Conservation (phyloP, 2,888 invertebrate genomes). For the Nineta flava region DNA sequence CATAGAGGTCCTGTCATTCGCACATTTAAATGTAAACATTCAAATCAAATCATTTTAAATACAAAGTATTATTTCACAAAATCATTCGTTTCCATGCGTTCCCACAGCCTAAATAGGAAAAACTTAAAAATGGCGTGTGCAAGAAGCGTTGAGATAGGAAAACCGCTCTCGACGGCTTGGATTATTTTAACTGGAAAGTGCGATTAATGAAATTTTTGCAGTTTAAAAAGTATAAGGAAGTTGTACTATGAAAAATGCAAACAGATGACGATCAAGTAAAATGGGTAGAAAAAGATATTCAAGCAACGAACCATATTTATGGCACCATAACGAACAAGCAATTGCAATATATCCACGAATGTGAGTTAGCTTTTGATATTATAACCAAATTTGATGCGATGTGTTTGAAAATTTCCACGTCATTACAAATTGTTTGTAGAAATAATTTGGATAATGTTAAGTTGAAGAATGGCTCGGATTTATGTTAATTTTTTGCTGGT, state of each 20-base stretch:
- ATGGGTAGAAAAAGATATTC: neutral
- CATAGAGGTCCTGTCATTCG: no score
- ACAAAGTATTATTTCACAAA: no score
- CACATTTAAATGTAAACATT: no score
- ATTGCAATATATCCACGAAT: conserved; percentile 10
- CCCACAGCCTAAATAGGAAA: no score
- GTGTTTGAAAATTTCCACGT: conserved; percentile 7
- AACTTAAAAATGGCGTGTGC: no score
- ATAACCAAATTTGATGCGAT: conserved; percentile 6
- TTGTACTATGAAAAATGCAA: conserved; percentile 4
- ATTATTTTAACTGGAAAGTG: conserved; percentile 11
- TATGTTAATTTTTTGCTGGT: conserved; percentile 12
- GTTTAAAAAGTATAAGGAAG: conserved; percentile 9
- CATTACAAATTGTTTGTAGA: conserved; percentile 11
- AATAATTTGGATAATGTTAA: no score
- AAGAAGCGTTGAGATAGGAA: no score
- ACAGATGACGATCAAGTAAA: conserved; percentile 2
- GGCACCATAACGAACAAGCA: conserved; percentile 7
- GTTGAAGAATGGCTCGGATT: conserved; percentile 11
- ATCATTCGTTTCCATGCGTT: no score
- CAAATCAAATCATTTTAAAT: no score
- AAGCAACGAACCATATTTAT: neutral
- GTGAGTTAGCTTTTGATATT: neutral
- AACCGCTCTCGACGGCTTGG: conserved; percentile 10
- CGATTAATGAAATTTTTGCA: conserved; percentile 9